Evolutionary conservation across 2,797 vertebrate species (phyloP).

Genomic region (Muscicapa comitata): DNA sequence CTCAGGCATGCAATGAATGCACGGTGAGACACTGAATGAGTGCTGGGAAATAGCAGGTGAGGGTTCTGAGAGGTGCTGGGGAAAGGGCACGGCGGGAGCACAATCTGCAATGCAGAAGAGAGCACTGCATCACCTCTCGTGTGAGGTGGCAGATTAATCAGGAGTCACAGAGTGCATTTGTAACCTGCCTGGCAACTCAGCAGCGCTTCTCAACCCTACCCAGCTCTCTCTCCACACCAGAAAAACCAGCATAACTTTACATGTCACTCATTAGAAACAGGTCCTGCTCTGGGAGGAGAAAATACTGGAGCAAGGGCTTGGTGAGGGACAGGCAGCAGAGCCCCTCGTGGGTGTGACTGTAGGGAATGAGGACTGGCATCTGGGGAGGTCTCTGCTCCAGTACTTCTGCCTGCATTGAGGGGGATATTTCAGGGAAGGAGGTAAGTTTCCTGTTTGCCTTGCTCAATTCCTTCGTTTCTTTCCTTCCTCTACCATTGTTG

Average conservation of each 20-base stretch:
- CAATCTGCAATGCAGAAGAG: constrained; percentile 61
- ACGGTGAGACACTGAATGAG: neutral
- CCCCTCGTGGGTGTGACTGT: neutral
- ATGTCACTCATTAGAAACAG: neutral
- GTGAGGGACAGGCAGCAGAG: neutral
- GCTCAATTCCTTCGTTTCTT: neutral
- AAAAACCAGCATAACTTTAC: neutral
- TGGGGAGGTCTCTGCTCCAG: neutral
- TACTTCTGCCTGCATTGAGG: neutral
- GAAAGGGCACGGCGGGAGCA: constrained; percentile 28
- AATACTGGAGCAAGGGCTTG: neutral
- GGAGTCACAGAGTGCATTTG: constrained; percentile 30
- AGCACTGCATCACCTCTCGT: constrained; percentile 33
- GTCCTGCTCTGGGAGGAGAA: neutral
- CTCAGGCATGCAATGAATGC: neutral
- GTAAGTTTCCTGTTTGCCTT: neutral
- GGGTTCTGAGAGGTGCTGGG: neutral
- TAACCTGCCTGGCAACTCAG: constrained; percentile 51
- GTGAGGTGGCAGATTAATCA: constrained; percentile 42
- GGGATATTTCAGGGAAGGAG: neutral
- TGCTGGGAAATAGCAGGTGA: neutral
- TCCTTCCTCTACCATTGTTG: neutral
- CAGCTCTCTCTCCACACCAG: neutral
- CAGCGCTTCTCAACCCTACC: neutral
- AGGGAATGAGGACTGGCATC: neutral